These are phyloP conservation scores for Melangyna quadrimaculata DNA, from an alignment of 2,888 invertebrate species.

Conservation along the genomic window DNA sequence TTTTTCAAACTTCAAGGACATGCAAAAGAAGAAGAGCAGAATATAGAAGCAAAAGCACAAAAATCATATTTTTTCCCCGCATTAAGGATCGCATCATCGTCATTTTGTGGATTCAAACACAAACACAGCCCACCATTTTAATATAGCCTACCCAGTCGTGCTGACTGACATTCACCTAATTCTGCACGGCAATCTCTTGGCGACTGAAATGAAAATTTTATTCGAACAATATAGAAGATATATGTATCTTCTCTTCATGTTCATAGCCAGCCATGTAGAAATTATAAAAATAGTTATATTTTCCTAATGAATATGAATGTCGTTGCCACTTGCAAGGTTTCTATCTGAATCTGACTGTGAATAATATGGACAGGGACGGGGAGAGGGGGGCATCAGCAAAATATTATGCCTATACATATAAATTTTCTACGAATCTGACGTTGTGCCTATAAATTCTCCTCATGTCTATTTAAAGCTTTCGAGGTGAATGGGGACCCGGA, in stretches of 20 bases:
- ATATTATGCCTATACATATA: no score
- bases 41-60: slow-evolving; percentile 15
- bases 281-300: slow-evolving; percentile 52
- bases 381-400: background rate
- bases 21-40: background rate
- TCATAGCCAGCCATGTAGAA: slow-evolving; percentile 50
- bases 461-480: slow-evolving; percentile 24
- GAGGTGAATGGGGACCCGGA: slow-evolving; percentile 32
- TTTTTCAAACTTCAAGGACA: slow-evolving; percentile 36
- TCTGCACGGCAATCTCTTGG: slow-evolving; percentile 39
- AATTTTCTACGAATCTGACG: slow-evolving; percentile 2
- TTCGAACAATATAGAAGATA: slow-evolving; percentile 47
- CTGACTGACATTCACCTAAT: slow-evolving; percentile 59
- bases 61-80: background rate
- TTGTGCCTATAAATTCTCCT: slow-evolving; percentile 26
- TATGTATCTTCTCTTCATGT: slow-evolving; percentile 28
- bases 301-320: slow-evolving; percentile 60
- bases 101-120: background rate
- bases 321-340: slow-evolving; percentile 62
- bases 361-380: slow-evolving; percentile 12
- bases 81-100: slow-evolving; percentile 13
- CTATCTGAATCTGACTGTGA: slow-evolving; percentile 12
- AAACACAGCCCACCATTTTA: background rate
- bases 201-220: slow-evolving; percentile 23
- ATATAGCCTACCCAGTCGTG: background rate